Conservation (phyloP, 2,797 vertebrate species). For the Odontamblyopus lacepedii region DNA sequence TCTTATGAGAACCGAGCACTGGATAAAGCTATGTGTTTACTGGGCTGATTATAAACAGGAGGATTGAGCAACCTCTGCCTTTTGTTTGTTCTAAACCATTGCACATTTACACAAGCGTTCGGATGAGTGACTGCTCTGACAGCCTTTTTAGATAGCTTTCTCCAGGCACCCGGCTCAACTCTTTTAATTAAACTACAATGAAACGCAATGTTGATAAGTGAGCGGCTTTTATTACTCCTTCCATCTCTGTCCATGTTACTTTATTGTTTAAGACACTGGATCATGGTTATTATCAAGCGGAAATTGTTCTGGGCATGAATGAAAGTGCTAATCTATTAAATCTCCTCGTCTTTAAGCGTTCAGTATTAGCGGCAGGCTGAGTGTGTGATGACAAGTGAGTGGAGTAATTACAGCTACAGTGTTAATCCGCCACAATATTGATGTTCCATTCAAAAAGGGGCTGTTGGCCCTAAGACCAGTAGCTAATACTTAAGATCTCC, state of each 20-base stretch:
- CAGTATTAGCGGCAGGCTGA: constrained; percentile 27
- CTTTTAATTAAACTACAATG: constrained; percentile 61
- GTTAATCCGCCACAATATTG: constrained; percentile 69
- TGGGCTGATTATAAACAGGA: constrained; percentile 33
- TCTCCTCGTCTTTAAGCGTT: constrained; percentile 26
- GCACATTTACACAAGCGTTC: constrained; percentile 20
- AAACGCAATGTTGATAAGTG: constrained; percentile 35
- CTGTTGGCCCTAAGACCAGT: constrained; percentile 27
- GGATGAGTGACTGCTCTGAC: constrained; percentile 29
- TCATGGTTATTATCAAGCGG: constrained; percentile 58
- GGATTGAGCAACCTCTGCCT: constrained; percentile 38
- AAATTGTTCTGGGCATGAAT: constrained; percentile 53
- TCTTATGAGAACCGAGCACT: constrained; percentile 13
- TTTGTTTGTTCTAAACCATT: constrained; percentile 30
- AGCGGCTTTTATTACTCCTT: constrained; percentile 43
- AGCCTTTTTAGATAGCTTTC: constrained; percentile 37
- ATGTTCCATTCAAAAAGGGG: constrained; percentile 37
- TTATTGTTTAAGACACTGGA: constrained; percentile 59
- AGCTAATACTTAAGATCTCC: constrained; percentile 1
- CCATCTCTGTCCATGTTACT: constrained; percentile 39
- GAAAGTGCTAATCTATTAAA: constrained; percentile 56
- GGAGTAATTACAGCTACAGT: constrained; percentile 66
- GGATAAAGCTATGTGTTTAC: constrained; percentile 36
- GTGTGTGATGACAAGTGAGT: constrained; percentile 48
- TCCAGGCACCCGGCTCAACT: constrained; percentile 43